These are phyloP conservation scores for Heloderma charlesbogerti DNA, from an alignment of 2,113 vertebrate genomes.

Conservation along the genomic window DNA sequence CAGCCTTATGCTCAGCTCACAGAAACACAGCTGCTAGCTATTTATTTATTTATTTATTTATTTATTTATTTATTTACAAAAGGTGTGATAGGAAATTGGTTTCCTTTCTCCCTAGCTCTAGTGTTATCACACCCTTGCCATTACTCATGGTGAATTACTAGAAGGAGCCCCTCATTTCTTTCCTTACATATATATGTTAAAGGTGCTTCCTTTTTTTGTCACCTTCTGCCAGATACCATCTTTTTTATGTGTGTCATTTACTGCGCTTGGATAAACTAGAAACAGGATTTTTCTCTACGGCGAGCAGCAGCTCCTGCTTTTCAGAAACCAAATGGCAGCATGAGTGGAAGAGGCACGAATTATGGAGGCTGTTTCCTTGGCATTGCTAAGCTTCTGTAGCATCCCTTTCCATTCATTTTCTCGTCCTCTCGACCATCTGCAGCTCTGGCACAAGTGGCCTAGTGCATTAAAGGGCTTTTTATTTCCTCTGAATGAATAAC, in stretches of 20 bases:
- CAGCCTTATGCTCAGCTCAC: not conserved
- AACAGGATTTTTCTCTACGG: not conserved
- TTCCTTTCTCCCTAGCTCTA: conserved; percentile 17
- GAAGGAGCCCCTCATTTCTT: not conserved
- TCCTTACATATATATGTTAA: not conserved
- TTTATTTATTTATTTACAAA: not conserved
- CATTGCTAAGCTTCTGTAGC: conserved; percentile 34
- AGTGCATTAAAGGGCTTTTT: not conserved
- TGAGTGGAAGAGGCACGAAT: conserved; percentile 42
- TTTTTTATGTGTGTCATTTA: not conserved
- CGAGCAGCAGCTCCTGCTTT: not conserved
- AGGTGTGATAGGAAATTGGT: not conserved
- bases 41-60: not conserved
- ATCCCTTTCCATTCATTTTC: conserved; percentile 32
- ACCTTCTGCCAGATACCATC: not conserved
- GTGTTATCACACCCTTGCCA: not conserved
- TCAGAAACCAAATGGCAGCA: accelerated
- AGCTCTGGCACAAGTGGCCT: conserved; percentile 47
- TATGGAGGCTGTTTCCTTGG: conserved; percentile 17
- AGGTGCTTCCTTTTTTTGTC: not conserved
- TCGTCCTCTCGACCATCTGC: conserved; percentile 23
- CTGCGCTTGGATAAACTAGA: not conserved
- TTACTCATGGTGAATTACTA: conserved; percentile 1
- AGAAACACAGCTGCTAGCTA: not conserved
- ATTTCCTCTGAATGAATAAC: conserved; percentile 45